These are phyloP conservation scores for Andricus quercusramuli DNA, from an alignment of 2,888 invertebrate genomes.

Conservation along the genomic window DNA sequence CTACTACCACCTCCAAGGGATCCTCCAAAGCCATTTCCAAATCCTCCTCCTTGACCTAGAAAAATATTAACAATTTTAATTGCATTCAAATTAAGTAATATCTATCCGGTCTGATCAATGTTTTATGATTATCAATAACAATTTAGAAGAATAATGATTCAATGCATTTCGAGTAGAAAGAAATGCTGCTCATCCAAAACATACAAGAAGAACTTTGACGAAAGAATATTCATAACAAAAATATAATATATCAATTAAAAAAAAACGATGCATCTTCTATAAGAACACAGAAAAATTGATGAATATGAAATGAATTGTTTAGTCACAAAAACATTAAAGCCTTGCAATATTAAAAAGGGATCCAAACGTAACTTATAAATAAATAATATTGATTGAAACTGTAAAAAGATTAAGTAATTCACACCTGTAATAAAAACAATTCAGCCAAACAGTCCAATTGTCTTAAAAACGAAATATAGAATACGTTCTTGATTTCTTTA, in stretches of 20 bases:
- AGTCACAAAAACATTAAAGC: neutral
- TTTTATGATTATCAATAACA: neutral
- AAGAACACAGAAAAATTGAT: neutral
- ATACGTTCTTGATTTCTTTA: no score
- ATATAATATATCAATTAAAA: no score
- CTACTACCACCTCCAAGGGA: neutral
- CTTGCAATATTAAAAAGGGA: constrained; percentile 1
- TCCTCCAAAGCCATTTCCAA: constrained; percentile 20
- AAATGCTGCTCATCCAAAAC: neutral
- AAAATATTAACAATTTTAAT: neutral
- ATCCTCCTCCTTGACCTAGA: neutral
- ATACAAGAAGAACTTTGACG: neutral
- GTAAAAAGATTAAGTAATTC: neutral
- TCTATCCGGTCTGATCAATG: neutral
- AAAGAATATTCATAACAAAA: neutral
- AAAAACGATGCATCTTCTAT: no score
- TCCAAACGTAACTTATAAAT: neutral
- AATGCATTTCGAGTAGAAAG: neutral
- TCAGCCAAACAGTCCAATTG: neutral
- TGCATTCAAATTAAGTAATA: neutral
- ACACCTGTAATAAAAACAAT: neutral
- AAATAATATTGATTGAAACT: neutral
- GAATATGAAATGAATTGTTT: neutral
- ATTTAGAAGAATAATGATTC: neutral
- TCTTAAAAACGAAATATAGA: no score